These are phyloP conservation scores for Apolygus lucorum DNA, from an alignment of 1,140 invertebrate species.

Conservation along the genomic window DNA sequence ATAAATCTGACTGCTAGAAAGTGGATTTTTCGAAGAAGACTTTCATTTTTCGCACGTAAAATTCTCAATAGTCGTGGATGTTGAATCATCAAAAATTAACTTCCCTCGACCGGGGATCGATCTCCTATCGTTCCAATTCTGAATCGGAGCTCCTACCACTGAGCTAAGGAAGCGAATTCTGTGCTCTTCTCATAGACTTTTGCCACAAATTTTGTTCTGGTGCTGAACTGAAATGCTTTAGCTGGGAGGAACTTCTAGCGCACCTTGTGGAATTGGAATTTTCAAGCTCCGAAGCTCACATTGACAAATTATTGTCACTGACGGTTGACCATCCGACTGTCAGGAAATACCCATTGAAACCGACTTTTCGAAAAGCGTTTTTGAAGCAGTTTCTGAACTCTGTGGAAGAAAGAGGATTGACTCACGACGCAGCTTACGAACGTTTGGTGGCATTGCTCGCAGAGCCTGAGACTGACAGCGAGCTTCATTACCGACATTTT, in stretches of 20 bases:
- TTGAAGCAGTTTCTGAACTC: conserved; percentile 42
- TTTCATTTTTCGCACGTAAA: too few relatives aligned
- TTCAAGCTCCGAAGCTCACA: not conserved
- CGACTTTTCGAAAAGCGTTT: conserved; percentile 43
- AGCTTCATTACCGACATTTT: conserved; percentile 44
- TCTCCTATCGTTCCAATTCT: too few relatives aligned
- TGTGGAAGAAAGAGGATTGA: conserved; percentile 39
- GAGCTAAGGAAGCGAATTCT: too few relatives aligned
- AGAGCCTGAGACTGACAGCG: conserved; percentile 30
- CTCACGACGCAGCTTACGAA: conserved; percentile 42
- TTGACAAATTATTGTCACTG: conserved; percentile 37
- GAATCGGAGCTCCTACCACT: too few relatives aligned
- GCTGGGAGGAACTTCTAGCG: conserved; percentile 5
- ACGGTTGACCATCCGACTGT: conserved; percentile 41
- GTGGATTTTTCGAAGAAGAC: too few relatives aligned
- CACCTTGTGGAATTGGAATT: not conserved
- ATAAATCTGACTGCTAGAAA: too few relatives aligned
- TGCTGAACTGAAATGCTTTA: conserved; percentile 7
- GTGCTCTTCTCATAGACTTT: not conserved
- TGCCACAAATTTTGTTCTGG: not conserved
- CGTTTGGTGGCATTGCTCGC: conserved; percentile 40
- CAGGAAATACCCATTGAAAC: conserved; percentile 41
- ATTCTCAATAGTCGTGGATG: too few relatives aligned
- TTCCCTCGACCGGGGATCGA: too few relatives aligned
- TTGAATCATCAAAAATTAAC: too few relatives aligned